phyloP scores from a whole-genome alignment of 2,797 vertebrate species.

The Heterohyrax brucei region DNA sequence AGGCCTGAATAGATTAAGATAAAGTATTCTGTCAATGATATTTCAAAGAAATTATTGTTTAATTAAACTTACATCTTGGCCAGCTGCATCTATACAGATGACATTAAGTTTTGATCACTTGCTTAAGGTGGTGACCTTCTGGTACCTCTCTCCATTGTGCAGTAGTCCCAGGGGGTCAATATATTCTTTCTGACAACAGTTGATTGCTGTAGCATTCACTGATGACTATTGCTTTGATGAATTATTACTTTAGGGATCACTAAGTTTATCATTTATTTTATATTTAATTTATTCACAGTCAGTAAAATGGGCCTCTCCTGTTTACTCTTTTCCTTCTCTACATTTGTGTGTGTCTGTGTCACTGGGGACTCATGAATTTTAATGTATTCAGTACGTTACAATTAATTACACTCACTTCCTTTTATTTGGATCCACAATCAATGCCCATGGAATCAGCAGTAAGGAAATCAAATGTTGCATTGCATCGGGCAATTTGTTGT shows the following conservation, averaged over 20 bases:
- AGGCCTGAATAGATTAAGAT: background rate
- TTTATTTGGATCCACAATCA: background rate
- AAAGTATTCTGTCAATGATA: background rate
- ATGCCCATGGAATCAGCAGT: too few relatives aligned
- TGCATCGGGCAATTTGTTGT: too few relatives aligned
- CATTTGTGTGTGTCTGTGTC: background rate
- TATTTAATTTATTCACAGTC: constrained; percentile 32
- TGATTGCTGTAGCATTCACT: constrained; percentile 5
- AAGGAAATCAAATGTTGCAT: too few relatives aligned
- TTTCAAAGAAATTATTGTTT: constrained; percentile 37
- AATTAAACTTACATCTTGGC: constrained; percentile 16
- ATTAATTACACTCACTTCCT: constrained; percentile 18
- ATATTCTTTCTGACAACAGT: background rate
- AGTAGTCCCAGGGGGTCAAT: background rate
- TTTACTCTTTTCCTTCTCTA: background rate
- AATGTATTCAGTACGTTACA: background rate
- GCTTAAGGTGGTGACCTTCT: background rate
- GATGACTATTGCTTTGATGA: background rate
- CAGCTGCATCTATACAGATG: background rate
- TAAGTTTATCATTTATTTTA: background rate
- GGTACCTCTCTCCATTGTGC: background rate
- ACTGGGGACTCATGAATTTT: background rate
- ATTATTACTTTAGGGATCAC: background rate
- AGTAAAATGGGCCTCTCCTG: background rate
- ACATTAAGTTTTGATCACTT: constrained; percentile 18